These are phyloP conservation scores for Rhopalosiphum nymphaeae DNA, from an alignment of 2,888 invertebrate species.

Conservation along the genomic window DNA sequence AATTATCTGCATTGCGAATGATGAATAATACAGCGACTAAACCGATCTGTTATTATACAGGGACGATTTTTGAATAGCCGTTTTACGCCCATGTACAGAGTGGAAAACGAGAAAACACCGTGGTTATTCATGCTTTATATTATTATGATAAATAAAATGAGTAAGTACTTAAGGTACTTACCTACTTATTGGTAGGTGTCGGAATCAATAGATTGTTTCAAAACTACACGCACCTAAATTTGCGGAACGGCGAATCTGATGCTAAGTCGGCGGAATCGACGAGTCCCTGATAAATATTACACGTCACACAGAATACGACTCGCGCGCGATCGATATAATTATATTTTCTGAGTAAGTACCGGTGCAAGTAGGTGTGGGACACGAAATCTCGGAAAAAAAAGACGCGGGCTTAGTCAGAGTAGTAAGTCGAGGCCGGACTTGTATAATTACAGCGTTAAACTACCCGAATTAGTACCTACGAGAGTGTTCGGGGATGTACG, in stretches of 20 bases:
- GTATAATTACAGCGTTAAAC: background rate
- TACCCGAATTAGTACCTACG: background rate
- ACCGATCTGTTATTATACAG: background rate
- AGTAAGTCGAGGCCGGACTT: background rate
- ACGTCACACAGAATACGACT: background rate
- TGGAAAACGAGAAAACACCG: background rate
- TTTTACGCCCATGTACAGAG: background rate
- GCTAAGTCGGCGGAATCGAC: too few species aligned
- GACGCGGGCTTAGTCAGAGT: background rate
- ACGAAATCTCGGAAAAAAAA: background rate
- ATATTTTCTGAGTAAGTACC: background rate
- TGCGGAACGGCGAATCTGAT: background rate
- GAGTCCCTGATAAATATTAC: background rate
- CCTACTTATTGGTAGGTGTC: background rate
- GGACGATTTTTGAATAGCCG: background rate
- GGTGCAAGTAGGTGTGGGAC: background rate
- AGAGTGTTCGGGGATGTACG: background rate
- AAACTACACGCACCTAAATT: background rate
- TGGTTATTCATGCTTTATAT: background rate
- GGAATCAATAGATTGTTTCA: background rate
- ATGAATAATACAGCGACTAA: background rate
- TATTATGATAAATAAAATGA: background rate
- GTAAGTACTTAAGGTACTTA: background rate
- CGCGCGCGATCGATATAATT: background rate
- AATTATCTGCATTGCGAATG: background rate